phyloP scores from a whole-genome alignment of 2,113 vertebrate species.

The Melanotaenia duboulayi region DNA sequence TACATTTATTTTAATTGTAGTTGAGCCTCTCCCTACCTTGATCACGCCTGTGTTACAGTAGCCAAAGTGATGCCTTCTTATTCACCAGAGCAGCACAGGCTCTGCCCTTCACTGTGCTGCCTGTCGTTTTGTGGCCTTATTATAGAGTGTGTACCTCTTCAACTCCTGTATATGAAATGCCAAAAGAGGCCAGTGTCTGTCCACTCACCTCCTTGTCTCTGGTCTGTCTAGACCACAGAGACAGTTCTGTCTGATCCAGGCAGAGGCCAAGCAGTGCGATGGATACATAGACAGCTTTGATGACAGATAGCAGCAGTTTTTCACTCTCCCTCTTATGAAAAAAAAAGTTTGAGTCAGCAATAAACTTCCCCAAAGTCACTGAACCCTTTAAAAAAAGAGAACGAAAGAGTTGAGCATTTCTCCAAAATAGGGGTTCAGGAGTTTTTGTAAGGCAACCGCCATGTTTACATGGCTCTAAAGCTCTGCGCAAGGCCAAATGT shows the following conservation, averaged over 20 bases:
- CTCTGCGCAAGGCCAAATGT: slow-evolving; percentile 77
- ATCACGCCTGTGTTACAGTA: slow-evolving; percentile 42
- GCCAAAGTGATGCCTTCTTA: slow-evolving; percentile 43
- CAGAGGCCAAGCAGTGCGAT: slow-evolving; percentile 38
- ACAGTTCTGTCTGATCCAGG: slow-evolving; percentile 52
- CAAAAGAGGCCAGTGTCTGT: slow-evolving; percentile 65
- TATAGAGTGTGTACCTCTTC: slow-evolving; percentile 58
- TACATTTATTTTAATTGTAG: slow-evolving; percentile 68
- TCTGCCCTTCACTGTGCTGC: slow-evolving; percentile 30
- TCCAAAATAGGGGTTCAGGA: slow-evolving; percentile 66
- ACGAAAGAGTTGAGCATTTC: slow-evolving; percentile 42
- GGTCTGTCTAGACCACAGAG: slow-evolving; percentile 69
- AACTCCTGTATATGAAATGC: slow-evolving; percentile 70
- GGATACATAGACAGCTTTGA: slow-evolving; percentile 49
- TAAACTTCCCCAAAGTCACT: slow-evolving; percentile 55
- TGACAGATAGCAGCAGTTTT: slow-evolving; percentile 59
- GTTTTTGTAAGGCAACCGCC: slow-evolving; percentile 68
- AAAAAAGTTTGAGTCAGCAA: slow-evolving; percentile 43
- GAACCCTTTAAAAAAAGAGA: slow-evolving; percentile 34
- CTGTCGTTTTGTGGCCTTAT: slow-evolving; percentile 65
- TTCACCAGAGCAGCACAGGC: slow-evolving; percentile 19
- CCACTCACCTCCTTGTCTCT: slow-evolving; percentile 67
- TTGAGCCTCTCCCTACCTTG: slow-evolving; percentile 40
- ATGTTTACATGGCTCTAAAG: slow-evolving; percentile 74
- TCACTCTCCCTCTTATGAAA: slow-evolving; percentile 16